Conservation (phyloP, 1,140 invertebrate genomes). For the Tetramorium simillimum region DNA sequence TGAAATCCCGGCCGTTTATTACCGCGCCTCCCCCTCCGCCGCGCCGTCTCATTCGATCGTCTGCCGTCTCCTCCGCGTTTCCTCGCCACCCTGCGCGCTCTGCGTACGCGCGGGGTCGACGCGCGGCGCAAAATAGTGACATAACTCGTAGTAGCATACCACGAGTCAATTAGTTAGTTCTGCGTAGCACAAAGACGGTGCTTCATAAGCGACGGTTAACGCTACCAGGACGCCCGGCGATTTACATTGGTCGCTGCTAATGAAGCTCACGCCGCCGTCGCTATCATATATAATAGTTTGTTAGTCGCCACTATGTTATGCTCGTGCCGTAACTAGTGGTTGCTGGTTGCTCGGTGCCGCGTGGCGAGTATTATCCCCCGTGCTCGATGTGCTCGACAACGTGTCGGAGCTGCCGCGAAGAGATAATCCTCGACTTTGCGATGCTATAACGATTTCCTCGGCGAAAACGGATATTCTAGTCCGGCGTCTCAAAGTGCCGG, state of each 20-base stretch:
- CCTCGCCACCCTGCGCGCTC: not conserved
- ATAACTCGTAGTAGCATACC: constrained; percentile 71
- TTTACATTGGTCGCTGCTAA: constrained; percentile 60
- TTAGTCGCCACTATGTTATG: constrained; percentile 56
- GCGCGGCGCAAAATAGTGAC: constrained; percentile 69
- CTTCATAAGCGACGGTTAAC: constrained; percentile 58
- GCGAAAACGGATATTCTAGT: not conserved
- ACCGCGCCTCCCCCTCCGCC: constrained; percentile 19
- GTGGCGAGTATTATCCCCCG: constrained; percentile 44
- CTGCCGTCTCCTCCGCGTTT: constrained; percentile 6
- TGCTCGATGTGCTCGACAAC: constrained; percentile 1
- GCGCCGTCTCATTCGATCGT: not conserved
- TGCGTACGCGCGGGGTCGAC: constrained; percentile 28
- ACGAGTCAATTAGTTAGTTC: constrained; percentile 72
- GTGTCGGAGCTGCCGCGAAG: constrained; percentile 1
- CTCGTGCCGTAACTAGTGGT: constrained; percentile 42
- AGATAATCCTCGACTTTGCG: constrained; percentile 45
- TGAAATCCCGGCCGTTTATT: constrained; percentile 71
- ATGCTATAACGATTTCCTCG: constrained; percentile 20
- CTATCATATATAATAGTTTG: constrained; percentile 56
- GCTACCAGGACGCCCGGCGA: constrained; percentile 32
- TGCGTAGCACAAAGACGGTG: constrained; percentile 62
- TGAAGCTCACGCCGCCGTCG: constrained; percentile 65
- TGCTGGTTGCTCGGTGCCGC: constrained; percentile 15
- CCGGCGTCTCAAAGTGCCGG: not conserved